Evolutionary conservation across 2,888 invertebrate genomes (phyloP), one percentile per base, ranked within the genome.

Genomic region (Drosophila mayaguana): DNA sequence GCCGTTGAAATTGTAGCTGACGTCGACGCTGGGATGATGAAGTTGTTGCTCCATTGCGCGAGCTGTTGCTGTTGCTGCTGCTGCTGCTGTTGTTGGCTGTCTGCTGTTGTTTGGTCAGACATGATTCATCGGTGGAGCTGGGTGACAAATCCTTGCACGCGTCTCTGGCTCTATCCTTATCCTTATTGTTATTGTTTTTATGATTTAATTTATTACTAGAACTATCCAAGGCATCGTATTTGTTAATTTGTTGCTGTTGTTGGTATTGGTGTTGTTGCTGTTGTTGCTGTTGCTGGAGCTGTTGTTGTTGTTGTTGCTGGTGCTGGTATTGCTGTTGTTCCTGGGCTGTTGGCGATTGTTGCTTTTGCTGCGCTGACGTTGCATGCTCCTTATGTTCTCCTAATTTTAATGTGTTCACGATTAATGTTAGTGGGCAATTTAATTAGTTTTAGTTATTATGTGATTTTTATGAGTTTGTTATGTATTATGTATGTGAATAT

Each of bases 191-290:
- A 88, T 74, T 78, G 48, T 81, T 73, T 75, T 84, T 86, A 84
- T 87, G 74, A 78, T 79, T 87, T 72, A 89, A 72, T 83, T 87
- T 88, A 74, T 80, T 86, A 78, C 75, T 83, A 72, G 76, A 79
- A 83, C 78, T 88, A 67, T 87, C 87, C 81, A 85, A 78, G 81
- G 83, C 86, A 83, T 88, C 83, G 56, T 75, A 72, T 77, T 77
- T 85, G 54, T 72, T 81, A 72, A 65, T 72, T 73, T 78, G 81
- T 46, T 78, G 66, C 34, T 77, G 69, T 25, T 75, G 77, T 51
- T 72, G 72, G 14, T 72, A 73, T 45, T 75, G 79, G 25, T 60
- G 75, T 1, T 64, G 32, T 7, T 8, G 62, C 34, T 74, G 74
- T 16, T 72, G 75, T 42, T 71, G 66, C 11, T 66, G 70, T 5